phyloP scores from a whole-genome alignment of 1,140 invertebrate genomes.

The Procambarus clarkii region DNA sequence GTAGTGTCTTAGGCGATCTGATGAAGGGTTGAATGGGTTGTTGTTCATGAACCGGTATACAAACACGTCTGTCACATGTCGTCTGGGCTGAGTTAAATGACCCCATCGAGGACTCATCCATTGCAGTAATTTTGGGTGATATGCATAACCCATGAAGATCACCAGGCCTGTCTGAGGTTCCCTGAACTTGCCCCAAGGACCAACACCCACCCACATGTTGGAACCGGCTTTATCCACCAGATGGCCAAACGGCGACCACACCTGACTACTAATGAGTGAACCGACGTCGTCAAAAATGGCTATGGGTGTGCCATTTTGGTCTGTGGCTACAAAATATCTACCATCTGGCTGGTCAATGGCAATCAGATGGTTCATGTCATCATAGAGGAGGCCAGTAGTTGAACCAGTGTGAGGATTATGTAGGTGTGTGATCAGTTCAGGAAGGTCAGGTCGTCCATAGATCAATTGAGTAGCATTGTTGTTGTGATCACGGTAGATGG shows the following conservation, averaged over 20 bases:
- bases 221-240: slow-evolving; percentile 94
- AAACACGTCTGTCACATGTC: slow-evolving; percentile 69
- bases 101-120: slow-evolving; percentile 97
- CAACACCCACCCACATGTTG: slow-evolving; percentile 90
- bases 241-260: slow-evolving; percentile 91
- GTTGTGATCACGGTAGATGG: slow-evolving; percentile 67
- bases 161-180: slow-evolving; percentile 86
- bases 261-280: slow-evolving; percentile 92
- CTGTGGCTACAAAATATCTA: slow-evolving; percentile 91
- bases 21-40: slow-evolving; percentile 86
- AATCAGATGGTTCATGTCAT: slow-evolving; percentile 88
- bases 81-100: slow-evolving; percentile 80
- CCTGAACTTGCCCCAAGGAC: slow-evolving; percentile 87
- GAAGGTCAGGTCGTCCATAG: slow-evolving; percentile 91
- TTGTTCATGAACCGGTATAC: slow-evolving; percentile 92
- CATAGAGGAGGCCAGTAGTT: slow-evolving; percentile 91
- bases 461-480: slow-evolving; percentile 84
- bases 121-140: slow-evolving; percentile 93
- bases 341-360: slow-evolving; percentile 84
- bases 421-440: slow-evolving; percentile 88
- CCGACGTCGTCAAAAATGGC: slow-evolving; percentile 93
- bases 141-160: slow-evolving; percentile 75
- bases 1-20: slow-evolving; percentile 39
- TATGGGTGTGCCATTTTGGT: slow-evolving; percentile 93
- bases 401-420: slow-evolving; percentile 90